Conservation (phyloP, 2,113 vertebrate species). For the Zootoca vivipara region DNA sequence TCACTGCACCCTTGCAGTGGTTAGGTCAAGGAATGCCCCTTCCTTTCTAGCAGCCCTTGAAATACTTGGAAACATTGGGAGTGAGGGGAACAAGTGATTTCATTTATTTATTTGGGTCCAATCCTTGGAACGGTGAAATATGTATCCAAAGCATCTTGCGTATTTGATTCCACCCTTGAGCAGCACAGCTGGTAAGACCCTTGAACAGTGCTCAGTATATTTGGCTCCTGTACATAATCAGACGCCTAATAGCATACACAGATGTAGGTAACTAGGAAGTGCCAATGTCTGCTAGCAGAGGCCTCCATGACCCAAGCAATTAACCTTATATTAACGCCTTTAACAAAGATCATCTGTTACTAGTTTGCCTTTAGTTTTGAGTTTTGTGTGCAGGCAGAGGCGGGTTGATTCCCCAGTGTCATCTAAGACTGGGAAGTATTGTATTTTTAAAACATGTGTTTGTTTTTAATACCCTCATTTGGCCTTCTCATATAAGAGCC, state of each 20-base stretch:
- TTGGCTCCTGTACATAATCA: slow-evolving; percentile 48
- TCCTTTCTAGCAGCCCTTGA: neutral
- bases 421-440: slow-evolving; percentile 21
- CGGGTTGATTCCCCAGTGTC: slow-evolving; percentile 8
- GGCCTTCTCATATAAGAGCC: slow-evolving; percentile 16
- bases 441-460: slow-evolving; percentile 13
- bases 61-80: neutral
- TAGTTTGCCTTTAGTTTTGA: slow-evolving; percentile 51
- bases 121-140: slow-evolving; percentile 37
- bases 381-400: slow-evolving; percentile 25
- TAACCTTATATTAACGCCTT: slow-evolving; percentile 65
- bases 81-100: slow-evolving; percentile 38
- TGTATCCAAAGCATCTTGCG: neutral
- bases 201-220: slow-evolving; percentile 58
- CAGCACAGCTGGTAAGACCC: slow-evolving; percentile 59
- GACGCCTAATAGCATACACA: slow-evolving; percentile 54
- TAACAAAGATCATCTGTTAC: slow-evolving; percentile 67
- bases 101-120: slow-evolving; percentile 29
- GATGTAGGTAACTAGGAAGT: slow-evolving; percentile 48
- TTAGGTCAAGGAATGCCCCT: neutral
- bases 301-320: slow-evolving; percentile 61
- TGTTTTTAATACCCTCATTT: slow-evolving; percentile 36
- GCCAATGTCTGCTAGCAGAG: slow-evolving; percentile 58
- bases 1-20: neutral
- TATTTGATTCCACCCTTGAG: slow-evolving; percentile 40